Evolutionary conservation across 2,888 invertebrate genomes (phyloP).

Genomic region (Nephrocerus scutellatus): DNA sequence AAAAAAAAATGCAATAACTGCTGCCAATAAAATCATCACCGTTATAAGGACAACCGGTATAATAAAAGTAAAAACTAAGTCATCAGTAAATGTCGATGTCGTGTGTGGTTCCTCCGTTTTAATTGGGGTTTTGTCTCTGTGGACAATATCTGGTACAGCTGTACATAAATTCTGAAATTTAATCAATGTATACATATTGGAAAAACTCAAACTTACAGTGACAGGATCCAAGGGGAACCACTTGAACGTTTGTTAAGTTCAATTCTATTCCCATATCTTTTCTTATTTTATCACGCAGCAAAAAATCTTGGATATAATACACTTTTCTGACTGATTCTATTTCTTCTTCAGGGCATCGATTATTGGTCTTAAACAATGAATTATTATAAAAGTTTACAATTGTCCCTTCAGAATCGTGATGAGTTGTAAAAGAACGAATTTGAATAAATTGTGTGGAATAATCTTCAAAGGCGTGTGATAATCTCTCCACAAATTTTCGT

Average conservation of each 20-base stretch:
- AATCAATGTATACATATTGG: not conserved
- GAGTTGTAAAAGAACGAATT: conserved; percentile 57
- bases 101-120: conserved; percentile 41
- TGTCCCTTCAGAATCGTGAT: conserved; percentile 53
- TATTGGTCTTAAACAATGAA: conserved; percentile 48
- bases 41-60: conserved; percentile 84
- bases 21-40: conserved; percentile 79
- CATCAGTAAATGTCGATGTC: conserved; percentile 51
- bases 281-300: conserved; percentile 50
- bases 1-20: conserved; percentile 79
- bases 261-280: conserved; percentile 59
- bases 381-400: conserved; percentile 76
- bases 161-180: too few species aligned
- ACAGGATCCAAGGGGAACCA: conserved; percentile 52
- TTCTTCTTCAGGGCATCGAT: conserved; percentile 68
- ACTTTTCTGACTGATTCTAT: conserved; percentile 65
- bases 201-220: conserved; percentile 43
- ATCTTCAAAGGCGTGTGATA: conserved; percentile 72
- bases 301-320: conserved; percentile 60
- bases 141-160: conserved; percentile 35
- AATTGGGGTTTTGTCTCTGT: conserved; percentile 37
- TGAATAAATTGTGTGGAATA: conserved; percentile 64
- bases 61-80: conserved; percentile 74
- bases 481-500: conserved; percentile 72
- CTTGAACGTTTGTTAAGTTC: conserved; percentile 51